A percentile compares a stretch with the other conserved stretches of the same genome.
Evolutionary conservation across 2,888 invertebrate species (phyloP).

Genomic region (Lasioglossum marginatum): DNA sequence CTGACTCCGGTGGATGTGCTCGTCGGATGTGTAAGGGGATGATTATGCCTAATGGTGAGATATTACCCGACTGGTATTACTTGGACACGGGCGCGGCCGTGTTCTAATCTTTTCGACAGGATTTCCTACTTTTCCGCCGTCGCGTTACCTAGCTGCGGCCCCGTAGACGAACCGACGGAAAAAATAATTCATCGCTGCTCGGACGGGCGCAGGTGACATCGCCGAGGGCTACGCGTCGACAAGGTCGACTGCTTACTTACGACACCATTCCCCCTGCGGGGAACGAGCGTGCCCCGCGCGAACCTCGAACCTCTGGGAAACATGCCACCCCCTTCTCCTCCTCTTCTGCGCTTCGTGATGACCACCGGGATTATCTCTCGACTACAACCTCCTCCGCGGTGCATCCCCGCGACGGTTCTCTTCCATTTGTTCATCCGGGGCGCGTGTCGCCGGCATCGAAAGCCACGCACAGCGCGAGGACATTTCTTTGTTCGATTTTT

Average conservation of each 20-base stretch:
- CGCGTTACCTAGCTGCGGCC: conserved; percentile 44
- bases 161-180: conserved; percentile 44
- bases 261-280: not conserved
- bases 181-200: conserved; percentile 46
- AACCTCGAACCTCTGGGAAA: conserved; percentile 25
- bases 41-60: conserved; percentile 85
- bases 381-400: conserved; percentile 27
- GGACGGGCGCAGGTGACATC: conserved; percentile 29
- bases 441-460: conserved; percentile 7
- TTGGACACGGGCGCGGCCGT: conserved; percentile 83
- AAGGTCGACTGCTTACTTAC: conserved; percentile 32
- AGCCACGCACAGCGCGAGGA: not conserved
- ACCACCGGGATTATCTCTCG: not conserved
- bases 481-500: conserved; percentile 13
- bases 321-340: not conserved
- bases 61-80: conserved; percentile 84
- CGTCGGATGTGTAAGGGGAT: conserved; percentile 84
- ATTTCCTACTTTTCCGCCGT: conserved; percentile 82
- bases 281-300: conserved; percentile 5
- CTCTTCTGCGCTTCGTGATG: not conserved
- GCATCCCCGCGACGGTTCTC: not conserved
- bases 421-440: not conserved
- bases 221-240: conserved; percentile 25
- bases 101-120: conserved; percentile 84
- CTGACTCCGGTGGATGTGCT: conserved; percentile 75